Base-by-base conservation (phyloP, 2,797 vertebrate species). In the Cercopithecus mitis region DNA sequence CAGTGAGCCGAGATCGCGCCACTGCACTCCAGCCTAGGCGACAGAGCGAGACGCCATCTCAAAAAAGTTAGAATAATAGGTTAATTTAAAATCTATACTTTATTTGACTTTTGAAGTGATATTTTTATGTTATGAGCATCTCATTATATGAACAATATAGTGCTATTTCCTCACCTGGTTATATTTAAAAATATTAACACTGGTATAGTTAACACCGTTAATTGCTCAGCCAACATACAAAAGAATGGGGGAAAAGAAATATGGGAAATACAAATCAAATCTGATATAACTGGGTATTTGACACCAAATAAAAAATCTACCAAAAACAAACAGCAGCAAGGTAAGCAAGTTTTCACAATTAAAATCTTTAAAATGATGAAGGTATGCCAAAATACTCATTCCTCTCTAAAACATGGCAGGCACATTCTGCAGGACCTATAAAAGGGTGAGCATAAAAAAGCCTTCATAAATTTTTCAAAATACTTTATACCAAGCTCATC, bases 141-240 rank as follows among this genome's bases (percentile, higher is more conserved):
- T 4, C 4, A 52, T 47, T 90, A 41, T 57, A 77, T 67, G 45
- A 88, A 79, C 4, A 89, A 70, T 79, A 10, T 64, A 92, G 43
- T 3, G 22, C 6, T 79, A 88, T 13, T 55, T 8, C 6, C 14
- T 2, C 19, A 90, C 4, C 17, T 57, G 33, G 4, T 92, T 75
- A 55, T 50, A 89, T 52, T 93, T 96, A 77, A 92, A 96, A 92
- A 88, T 82, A 91, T 41, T 43, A 97, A 89, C 25, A 76, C 36
- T 55, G 12, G 24, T 91, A 82, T 90, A 90, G 58, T 67, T 84
- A 92, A 43, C 12, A 83, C 10, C 80, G 58, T 47, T 67, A 94
- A 87, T 36, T 94, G 15, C 7, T 96, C 22, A 83, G 70, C 11
- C 88, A 94, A 76, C 19, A 83, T 45, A 14, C 81, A 92, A 70